A percentile compares a stretch with the other conserved stretches of the same genome.
Conservation (phyloP, 2,113 vertebrate species). For the Stictonetta naevosa region DNA sequence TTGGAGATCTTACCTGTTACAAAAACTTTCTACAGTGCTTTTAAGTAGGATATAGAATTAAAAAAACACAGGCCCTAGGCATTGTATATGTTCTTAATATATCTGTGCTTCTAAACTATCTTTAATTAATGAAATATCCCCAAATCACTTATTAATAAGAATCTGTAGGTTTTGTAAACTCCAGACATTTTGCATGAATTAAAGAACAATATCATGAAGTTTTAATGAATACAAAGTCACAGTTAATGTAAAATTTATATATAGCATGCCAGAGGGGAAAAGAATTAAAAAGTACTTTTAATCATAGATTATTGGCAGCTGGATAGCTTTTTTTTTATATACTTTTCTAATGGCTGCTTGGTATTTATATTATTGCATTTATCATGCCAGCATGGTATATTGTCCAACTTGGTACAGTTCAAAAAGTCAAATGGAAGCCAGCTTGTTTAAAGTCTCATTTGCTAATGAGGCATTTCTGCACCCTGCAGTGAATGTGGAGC, state of each 20-base stretch:
- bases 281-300: constrained; percentile 16
- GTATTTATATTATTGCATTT: not conserved
- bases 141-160: constrained; percentile 63
- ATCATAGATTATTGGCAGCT: constrained; percentile 44
- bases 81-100: not conserved
- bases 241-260: constrained; percentile 48
- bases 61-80: not conserved
- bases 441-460: not conserved
- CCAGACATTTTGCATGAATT: constrained; percentile 58
- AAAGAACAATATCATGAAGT: constrained; percentile 60
- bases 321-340: not conserved
- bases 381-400: not conserved
- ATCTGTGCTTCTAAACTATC: constrained; percentile 48
- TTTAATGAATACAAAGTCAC: constrained; percentile 44
- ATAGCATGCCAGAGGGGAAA: constrained; percentile 19
- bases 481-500: not conserved
- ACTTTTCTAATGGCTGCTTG: not conserved
- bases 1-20: not conserved
- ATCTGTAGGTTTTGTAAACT: constrained; percentile 53
- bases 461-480: not conserved
- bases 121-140: constrained; percentile 66
- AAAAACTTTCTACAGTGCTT: not conserved
- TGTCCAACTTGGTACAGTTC: not conserved
- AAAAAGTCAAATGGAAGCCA: not conserved
- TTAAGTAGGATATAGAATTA: not conserved